Base-by-base conservation (phyloP, 2,113 vertebrate genomes). In the Gallinago paraguaiae region DNA sequence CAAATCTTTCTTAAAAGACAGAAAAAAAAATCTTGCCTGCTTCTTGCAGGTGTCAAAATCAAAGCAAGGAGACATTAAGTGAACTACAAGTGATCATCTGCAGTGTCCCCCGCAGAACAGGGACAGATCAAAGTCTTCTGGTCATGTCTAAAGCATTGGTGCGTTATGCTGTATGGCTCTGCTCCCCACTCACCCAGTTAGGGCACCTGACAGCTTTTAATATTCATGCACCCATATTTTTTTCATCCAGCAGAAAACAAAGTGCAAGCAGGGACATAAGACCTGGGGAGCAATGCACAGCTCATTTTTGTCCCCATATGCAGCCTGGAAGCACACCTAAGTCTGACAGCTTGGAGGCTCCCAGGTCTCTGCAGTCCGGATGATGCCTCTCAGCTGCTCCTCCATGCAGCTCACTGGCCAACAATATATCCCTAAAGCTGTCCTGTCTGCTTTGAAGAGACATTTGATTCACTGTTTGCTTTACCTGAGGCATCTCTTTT, bases 391-490 rank as follows among this genome's bases (percentile, higher is more conserved):
- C 54, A 86, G 82, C 84, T 95, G 41, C 78, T 95, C 28, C 54
- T 87, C 78, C 24, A 2, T 1, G 43, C 17, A 69, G 70, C 60
- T 82, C 30, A 11, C 24, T 2, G 1, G 30, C 43, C 68, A 56
- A 60, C 51, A 51, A 54, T 30, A 60, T 11, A 71, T 45, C 45
- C 79, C 67, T 48, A 69, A 61, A 92, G 86, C 60, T 71, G 68
- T 39, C 51, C 78, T 51, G n/a, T 60, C 46, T 84, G 83, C 88
- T 93, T 43, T 64, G 86, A 86, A 93, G 54, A 95, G 83, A 86
- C 83, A 56, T 86, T 69, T 93, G 86, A 91, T 56, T 90, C 93
- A 90, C 75, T 91, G 30, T 88, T 72, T 91, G 88, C 65, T 86
- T 89, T 79, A 95, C 88, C 86, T 81, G 60, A 93, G 91, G 86